Evolutionary conservation across 2,113 vertebrate species (phyloP), one percentile per base, ranked within the genome.

Genomic region (Limanda limanda): DNA sequence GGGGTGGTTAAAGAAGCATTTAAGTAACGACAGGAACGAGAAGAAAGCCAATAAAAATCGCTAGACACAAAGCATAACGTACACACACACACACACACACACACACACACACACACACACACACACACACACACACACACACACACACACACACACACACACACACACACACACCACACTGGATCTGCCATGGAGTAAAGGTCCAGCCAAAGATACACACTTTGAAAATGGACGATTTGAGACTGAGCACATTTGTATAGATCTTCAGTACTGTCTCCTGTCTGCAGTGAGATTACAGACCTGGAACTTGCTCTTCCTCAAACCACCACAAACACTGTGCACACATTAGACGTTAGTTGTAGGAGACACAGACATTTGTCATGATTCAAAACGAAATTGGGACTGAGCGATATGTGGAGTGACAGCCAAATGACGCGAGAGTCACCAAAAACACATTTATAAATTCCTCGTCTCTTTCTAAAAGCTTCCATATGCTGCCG

Each of bases 371-470:
- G 67, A 59, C 73, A 69, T 80, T 68, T 54, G 84, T 89, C 84
- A 81, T 83, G 58, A 73, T 60, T 71, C 40, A 42, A 47, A 71
- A 76, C 75, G 57, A 74, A 74, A 83, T 62, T 12, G 72, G 67
- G 14, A 65, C 20, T 78, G 81, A 87, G 76, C 70, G 88, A 79
- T 77, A 84, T 83, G 86, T 75, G 78, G 70, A 79, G 84, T 90
- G 88, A 89, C 90, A 92, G 90, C 63, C 63, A 83, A 86, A 91
- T 91, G 79, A 87, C 78, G 84, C 76, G 67, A 66, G 71, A 75
- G 80, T 84, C 82, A 71, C 81, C 82, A 78, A 74, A 86, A 82
- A 87, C 73, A 83, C 86, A 72, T 89, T 81, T 71, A 69, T 79
- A 64, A 82, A 68, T 85, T 84, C 59, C 56, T 56, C 70, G 64